These are phyloP conservation scores for Bellardia pandia DNA, from an alignment of 2,888 invertebrate species.

Conservation along the genomic window DNA sequence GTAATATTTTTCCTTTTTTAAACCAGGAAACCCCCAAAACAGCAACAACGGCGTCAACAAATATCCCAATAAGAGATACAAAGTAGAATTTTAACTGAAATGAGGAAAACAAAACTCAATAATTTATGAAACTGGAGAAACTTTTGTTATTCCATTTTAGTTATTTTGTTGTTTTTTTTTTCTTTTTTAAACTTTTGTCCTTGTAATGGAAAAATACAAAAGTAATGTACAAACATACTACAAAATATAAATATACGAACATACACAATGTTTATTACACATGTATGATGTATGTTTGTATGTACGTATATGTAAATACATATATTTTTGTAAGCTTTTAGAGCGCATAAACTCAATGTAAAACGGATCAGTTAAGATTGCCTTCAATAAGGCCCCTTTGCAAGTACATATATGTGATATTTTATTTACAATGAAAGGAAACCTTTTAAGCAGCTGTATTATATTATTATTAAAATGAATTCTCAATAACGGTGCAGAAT, in stretches of 20 bases:
- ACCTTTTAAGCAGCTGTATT: too few relatives aligned
- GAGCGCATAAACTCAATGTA: not conserved
- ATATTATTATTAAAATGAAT: too few relatives aligned
- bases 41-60: constrained; percentile 21
- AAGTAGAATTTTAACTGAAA: constrained; percentile 15
- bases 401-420: not conserved
- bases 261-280: not conserved
- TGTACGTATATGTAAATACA: not conserved
- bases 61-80: not conserved
- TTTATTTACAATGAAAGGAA: too few relatives aligned
- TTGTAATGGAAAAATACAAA: constrained; percentile 43
- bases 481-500: too few relatives aligned
- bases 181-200: constrained; percentile 18
- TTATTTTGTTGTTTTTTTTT: constrained; percentile 17
- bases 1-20: constrained; percentile 24
- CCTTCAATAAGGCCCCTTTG: constrained; percentile 1
- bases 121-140: constrained; percentile 60
- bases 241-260: not conserved
- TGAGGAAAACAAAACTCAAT: constrained; percentile 40
- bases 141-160: constrained; percentile 36
- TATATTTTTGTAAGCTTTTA: not conserved
- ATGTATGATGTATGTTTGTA: not conserved
- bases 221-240: not conserved
- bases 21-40: not conserved
- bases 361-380: not conserved